These are phyloP conservation scores for Parotia lawesii DNA, from an alignment of 2,113 vertebrate species.

Conservation along the genomic window DNA sequence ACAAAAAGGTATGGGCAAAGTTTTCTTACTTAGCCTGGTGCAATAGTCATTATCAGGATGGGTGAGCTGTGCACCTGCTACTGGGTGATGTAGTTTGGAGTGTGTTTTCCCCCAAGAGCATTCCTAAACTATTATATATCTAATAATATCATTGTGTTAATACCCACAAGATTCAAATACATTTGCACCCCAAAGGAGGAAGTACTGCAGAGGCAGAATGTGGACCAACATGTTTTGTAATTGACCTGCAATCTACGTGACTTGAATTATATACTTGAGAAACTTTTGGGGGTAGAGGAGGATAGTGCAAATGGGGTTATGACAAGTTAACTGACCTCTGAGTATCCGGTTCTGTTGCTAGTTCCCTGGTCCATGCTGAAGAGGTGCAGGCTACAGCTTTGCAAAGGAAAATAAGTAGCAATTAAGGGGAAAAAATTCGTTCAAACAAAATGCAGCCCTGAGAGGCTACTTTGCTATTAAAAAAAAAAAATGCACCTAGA, in stretches of 20 bases:
- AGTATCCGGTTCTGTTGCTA: background rate
- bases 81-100: background rate
- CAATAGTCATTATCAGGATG: background rate
- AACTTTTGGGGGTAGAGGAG: background rate
- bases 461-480: background rate
- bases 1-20: background rate
- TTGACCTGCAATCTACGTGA: background rate
- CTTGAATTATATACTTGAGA: background rate
- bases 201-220: background rate
- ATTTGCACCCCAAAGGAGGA: background rate
- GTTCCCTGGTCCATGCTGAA: background rate
- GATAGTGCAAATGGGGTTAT: background rate
- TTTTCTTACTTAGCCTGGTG: background rate
- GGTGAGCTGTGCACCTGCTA: background rate
- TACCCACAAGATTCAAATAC: background rate
- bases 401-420: background rate
- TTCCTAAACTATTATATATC: background rate
- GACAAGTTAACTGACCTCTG: background rate
- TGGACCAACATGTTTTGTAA: background rate
- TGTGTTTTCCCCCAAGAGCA: background rate
- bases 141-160: background rate
- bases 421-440: accelerated
- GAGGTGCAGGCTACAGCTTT: background rate
- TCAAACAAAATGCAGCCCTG: background rate
- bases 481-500: background rate